Conservation (phyloP, 2,888 invertebrate species). For the Athalia circularis region DNA sequence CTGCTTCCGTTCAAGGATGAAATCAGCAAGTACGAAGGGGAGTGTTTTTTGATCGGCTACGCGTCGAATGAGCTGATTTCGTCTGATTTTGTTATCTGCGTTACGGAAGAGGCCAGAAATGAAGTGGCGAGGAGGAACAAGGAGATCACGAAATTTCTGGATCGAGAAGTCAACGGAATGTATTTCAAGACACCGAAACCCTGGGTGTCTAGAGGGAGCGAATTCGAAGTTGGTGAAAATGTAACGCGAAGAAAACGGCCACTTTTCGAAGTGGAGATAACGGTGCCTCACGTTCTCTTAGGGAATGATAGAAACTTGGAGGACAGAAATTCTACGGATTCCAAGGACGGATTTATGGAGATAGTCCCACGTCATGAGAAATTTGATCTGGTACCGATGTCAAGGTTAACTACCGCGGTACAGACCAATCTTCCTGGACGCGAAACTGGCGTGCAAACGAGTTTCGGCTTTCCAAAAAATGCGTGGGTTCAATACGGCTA, state of each 20-base stretch:
- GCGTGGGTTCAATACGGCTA: slow-evolving; percentile 69
- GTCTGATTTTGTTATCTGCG: slow-evolving; percentile 82
- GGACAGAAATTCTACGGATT: slow-evolving; percentile 76
- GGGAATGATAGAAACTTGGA: slow-evolving; percentile 69
- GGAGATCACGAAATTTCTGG: slow-evolving; percentile 55
- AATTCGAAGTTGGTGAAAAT: slow-evolving; percentile 78
- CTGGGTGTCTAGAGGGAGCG: slow-evolving; percentile 81
- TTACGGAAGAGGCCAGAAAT: slow-evolving; percentile 77
- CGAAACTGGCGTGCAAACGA: slow-evolving; percentile 65
- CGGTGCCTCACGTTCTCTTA: slow-evolving; percentile 51
- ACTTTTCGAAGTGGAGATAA: slow-evolving; percentile 79
- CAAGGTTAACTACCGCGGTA: slow-evolving; percentile 76
- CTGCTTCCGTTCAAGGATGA: slow-evolving; percentile 54
- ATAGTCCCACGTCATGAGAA: slow-evolving; percentile 77
- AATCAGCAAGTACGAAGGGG: slow-evolving; percentile 55
- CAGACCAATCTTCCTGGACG: slow-evolving; percentile 77
- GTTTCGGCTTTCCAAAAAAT: slow-evolving; percentile 67
- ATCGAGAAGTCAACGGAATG: slow-evolving; percentile 47
- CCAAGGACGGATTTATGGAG: slow-evolving; percentile 82
- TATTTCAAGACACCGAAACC: slow-evolving; percentile 70
- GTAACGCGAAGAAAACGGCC: slow-evolving; percentile 76
- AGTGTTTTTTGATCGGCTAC: slow-evolving; percentile 79
- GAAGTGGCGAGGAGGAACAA: slow-evolving; percentile 60
- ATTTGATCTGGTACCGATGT: slow-evolving; percentile 77
- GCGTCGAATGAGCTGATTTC: slow-evolving; percentile 78